Percentiles rank a stretch among this genome's conserved stretches.
Evolutionary conservation across 1,140 invertebrate species (phyloP).

Genomic region (Lerema accius): DNA sequence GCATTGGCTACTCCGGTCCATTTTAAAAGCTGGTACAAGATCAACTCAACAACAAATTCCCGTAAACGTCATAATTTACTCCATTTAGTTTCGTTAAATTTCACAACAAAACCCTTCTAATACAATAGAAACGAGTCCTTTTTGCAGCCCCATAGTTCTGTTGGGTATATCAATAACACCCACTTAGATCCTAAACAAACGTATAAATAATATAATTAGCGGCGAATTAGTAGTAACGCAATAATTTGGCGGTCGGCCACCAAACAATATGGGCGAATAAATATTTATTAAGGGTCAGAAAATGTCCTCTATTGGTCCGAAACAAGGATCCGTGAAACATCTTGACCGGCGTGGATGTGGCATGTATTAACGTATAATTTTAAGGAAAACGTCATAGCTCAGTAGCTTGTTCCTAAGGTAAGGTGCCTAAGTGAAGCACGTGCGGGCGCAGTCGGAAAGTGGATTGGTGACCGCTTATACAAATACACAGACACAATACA

Average conservation of each 20-base stretch:
- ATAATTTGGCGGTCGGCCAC: slow-evolving; percentile 51
- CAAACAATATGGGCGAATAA: slow-evolving; percentile 68
- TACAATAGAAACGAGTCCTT: slow-evolving; percentile 3
- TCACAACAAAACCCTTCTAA: background rate
- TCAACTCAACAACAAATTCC: too few relatives aligned
- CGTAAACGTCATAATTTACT: background rate
- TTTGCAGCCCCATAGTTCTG: background rate
- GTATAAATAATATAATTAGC: slow-evolving; percentile 69
- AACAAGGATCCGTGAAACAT: slow-evolving; percentile 38
- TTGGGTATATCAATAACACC: slow-evolving; percentile 32
- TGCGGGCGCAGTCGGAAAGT: too few relatives aligned
- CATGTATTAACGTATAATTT: too few relatives aligned
- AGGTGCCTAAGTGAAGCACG: too few relatives aligned
- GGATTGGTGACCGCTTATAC: too few relatives aligned
- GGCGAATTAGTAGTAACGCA: slow-evolving; percentile 51
- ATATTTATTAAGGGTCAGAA: slow-evolving; percentile 71
- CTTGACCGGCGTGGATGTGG: slow-evolving; percentile 43
- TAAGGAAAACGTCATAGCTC: too few relatives aligned
- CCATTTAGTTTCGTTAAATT: background rate
- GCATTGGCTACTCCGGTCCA: too few relatives aligned
- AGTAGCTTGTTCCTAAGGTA: too few relatives aligned
- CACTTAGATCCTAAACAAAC: slow-evolving; percentile 57
- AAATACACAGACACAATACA: too few relatives aligned
- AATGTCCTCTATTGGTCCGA: slow-evolving; percentile 68
- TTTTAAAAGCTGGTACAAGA: too few relatives aligned